Conservation (phyloP, 2,113 vertebrate genomes). For the Malurus elegans region DNA sequence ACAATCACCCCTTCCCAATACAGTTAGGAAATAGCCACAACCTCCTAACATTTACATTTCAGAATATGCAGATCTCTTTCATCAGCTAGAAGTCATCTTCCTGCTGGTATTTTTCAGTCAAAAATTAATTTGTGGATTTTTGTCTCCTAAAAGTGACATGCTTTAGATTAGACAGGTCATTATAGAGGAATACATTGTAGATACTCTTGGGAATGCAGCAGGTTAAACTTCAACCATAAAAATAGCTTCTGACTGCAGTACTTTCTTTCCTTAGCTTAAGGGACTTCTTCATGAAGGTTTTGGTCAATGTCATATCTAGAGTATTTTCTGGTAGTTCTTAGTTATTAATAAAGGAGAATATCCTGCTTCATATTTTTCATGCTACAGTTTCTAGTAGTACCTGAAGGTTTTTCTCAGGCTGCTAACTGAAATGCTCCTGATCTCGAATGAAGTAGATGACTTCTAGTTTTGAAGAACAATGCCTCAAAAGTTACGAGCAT, state of each 20-base stretch:
- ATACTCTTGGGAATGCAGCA: constrained; percentile 18
- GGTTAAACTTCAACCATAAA: constrained; percentile 49
- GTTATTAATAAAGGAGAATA: background rate
- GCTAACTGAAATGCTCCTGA: background rate
- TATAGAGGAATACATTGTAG: background rate
- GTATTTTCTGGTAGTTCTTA: background rate
- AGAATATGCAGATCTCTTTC: background rate
- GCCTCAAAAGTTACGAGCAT: background rate
- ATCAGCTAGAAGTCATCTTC: background rate
- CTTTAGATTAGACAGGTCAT: constrained; percentile 18
- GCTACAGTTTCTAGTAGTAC: background rate
- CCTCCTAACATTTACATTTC: background rate
- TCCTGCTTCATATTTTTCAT: background rate
- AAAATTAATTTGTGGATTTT: background rate
- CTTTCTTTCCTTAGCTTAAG: constrained; percentile 6
- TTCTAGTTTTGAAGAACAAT: background rate
- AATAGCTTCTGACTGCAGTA: constrained; percentile 37
- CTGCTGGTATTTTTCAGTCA: background rate
- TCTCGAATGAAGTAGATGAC: background rate
- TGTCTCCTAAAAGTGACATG: background rate
- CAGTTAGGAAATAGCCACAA: background rate
- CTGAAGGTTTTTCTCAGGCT: background rate
- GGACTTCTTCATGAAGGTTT: constrained; percentile 18
- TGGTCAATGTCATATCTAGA: constrained; percentile 25
- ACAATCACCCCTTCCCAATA: background rate